Percentiles rank a stretch among this genome's conserved stretches.
These are phyloP conservation scores for Mobula hypostoma DNA, from an alignment of 2,113 vertebrate species.

Conservation along the genomic window DNA sequence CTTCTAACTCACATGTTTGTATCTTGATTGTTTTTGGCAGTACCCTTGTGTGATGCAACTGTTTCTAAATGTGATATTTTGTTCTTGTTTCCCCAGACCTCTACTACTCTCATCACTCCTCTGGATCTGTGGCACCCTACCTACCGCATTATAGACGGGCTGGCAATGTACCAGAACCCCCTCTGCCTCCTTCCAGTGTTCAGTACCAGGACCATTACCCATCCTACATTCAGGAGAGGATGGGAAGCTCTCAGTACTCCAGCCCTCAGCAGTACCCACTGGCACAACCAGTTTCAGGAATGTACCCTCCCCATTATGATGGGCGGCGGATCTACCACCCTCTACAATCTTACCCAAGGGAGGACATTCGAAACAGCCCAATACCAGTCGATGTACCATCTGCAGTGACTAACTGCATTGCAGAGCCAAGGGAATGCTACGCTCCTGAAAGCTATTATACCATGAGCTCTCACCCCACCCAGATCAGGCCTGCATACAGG, in stretches of 20 bases:
- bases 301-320: constrained; percentile 79
- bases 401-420: constrained; percentile 69
- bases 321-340: constrained; percentile 68
- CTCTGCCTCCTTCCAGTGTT: not conserved
- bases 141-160: constrained; percentile 68
- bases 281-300: constrained; percentile 47
- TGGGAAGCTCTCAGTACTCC: constrained; percentile 66
- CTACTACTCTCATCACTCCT: constrained; percentile 73
- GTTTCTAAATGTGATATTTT: not conserved
- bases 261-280: constrained; percentile 71
- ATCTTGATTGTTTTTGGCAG: not conserved
- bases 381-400: constrained; percentile 77
- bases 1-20: too few relatives aligned
- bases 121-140: constrained; percentile 59
- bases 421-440: constrained; percentile 74
- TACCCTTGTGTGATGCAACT: not conserved
- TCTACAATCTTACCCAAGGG: constrained; percentile 73
- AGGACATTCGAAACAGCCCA: constrained; percentile 78
- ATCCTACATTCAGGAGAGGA: constrained; percentile 71
- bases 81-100: constrained; percentile 59
- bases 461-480: constrained; percentile 63
- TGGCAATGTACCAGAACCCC: constrained; percentile 63
- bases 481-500: constrained; percentile 76
- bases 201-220: constrained; percentile 81
- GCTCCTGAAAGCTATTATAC: constrained; percentile 76